Evolutionary conservation across 1,140 invertebrate species (phyloP), one percentile per base, ranked within the genome.

Genomic region (Trypoxylus dichotomus): DNA sequence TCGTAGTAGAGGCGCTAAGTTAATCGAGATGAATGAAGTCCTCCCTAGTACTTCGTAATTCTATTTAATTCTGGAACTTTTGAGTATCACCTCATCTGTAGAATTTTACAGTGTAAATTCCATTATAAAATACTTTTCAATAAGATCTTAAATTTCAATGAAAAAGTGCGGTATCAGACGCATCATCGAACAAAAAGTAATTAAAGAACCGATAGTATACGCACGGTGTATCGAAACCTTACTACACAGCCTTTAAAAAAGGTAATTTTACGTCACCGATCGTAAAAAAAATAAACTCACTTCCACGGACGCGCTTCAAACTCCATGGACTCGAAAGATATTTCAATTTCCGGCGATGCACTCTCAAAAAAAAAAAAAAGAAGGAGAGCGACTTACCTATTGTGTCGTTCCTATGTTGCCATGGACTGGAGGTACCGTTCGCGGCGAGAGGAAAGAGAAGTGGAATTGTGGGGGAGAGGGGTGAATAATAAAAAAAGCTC

Each of bases 301-400:
- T 47, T 47, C 15, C n/a, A 13, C 43, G 13, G 21, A 42, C 29
- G 29, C 27, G 11, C 13, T 73, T 73, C 27, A 37, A 5, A 37
- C 19, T 73, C 37, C 25, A 73, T 41, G 32, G 71, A 73, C 29
- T 73, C 71, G 71, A 80, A 80, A 80, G 75, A 80, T 80, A 80
- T 80, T 80, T 80, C 79, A 80, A 80, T 80, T 80, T 80, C 79
- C 79, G 76, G 60, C 5, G 19, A 11, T 21, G 19, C 54, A 47
- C 58, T 58, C 58, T 78, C 63, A 54, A 60, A 74, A 41, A 74
- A 76, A 68, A 78, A 47, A 54, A 74, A 75, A 75, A 76, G 15
- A 37, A 60, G 21, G 58, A 19, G 10, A 19, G 13, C 21, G 13
- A 11, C 47, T 19, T 21, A 19, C 60, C 60, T 13, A 63, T 63